Base-by-base conservation (phyloP, 2,113 vertebrate species). In the Meriones unguiculatus region DNA sequence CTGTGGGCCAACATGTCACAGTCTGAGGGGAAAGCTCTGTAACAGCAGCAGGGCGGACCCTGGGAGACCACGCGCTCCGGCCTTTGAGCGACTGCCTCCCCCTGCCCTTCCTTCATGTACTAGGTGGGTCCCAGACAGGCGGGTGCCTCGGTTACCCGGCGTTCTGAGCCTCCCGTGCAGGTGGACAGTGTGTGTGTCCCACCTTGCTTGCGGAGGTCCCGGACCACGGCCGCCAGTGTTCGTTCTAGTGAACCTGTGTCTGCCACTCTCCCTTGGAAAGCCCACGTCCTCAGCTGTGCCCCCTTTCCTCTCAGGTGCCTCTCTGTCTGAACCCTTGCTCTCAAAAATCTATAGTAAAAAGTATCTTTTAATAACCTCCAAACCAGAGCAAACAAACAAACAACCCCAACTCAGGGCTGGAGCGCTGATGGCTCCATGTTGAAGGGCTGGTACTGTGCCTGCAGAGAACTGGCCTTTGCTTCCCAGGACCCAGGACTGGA, bases 181-280 rank as follows among this genome's bases (percentile, higher is more conserved):
- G 62, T 46, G 25, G 5, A 8, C 17, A 25, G 1, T 20, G 1
- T 32, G 15, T 32, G 15, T 2, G 2, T 46, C 14, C 46, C 28
- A 9, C 46, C 81, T 30, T 65, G 59, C 59, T 30, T 30, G 25
- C 10, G 15, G 28, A 32, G 82, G 28, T 32, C 18, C 0, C 38
- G 62, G 62, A 41, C 62, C 38, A 20, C 0, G 24, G 82, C 82
- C 24, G 38, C 12, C 75, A 7, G 75, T 12, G n/a, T 76, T 76
- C 50, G 24, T 41, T 20, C 20, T 76, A 22, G 20, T 11, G n/a
- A 76, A 76, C 46, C 32, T 67, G 28, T 41, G 57, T 15, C n/a
- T 28, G 81, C n/a, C n/a, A 9, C 14, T 64, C 24, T 28, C 8
- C 25, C 46, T 10, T 28, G 38, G 12, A 11, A 65, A 85, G 62